Percentiles rank a stretch among this genome's conserved stretches.
phyloP scores from a whole-genome alignment of 2,888 invertebrate species.

The Tholera decimalis region DNA sequence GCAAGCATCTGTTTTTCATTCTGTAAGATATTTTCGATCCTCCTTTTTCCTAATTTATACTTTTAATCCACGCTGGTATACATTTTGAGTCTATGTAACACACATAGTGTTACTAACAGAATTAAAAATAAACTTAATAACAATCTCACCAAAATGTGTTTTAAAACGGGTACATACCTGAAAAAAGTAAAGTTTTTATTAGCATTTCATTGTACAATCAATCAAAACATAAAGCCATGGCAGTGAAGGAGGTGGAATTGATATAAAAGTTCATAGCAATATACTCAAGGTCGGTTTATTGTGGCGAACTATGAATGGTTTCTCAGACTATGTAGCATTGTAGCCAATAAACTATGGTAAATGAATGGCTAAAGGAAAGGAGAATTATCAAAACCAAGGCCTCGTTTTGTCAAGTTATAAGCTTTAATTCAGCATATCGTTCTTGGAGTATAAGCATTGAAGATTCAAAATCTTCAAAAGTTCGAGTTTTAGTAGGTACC shows the following conservation, averaged over 20 bases:
- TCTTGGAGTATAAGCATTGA: neutral
- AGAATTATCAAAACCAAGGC: conserved; percentile 16
- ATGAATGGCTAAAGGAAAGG: conserved; percentile 11
- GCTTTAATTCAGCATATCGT: conserved; percentile 7
- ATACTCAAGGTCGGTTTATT: conserved; percentile 33
- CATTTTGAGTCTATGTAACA: neutral
- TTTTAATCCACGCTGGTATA: conserved; percentile 31
- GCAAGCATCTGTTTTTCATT: conserved; percentile 86
- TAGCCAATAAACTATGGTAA: conserved; percentile 15
- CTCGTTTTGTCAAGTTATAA: conserved; percentile 6
- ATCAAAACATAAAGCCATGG: conserved; percentile 21
- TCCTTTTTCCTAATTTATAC: conserved; percentile 39
- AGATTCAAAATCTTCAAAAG: neutral
- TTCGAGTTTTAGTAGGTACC: too few species aligned
- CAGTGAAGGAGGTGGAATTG: conserved; percentile 10
- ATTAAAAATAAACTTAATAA: conserved; percentile 3
- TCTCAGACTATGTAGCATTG: conserved; percentile 39
- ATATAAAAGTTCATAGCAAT: conserved; percentile 16
- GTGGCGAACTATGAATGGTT: conserved; percentile 22
- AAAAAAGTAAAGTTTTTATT: conserved; percentile 50
- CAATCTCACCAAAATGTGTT: conserved; percentile 41
- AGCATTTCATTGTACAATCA: conserved; percentile 37
- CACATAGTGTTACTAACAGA: neutral
- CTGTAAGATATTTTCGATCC: conserved; percentile 67
- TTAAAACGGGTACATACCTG: conserved; percentile 65